Evolutionary conservation across 2,797 vertebrate genomes (phyloP), one percentile per base, ranked within the genome.

Genomic region (Gymnocypris eckloni): DNA sequence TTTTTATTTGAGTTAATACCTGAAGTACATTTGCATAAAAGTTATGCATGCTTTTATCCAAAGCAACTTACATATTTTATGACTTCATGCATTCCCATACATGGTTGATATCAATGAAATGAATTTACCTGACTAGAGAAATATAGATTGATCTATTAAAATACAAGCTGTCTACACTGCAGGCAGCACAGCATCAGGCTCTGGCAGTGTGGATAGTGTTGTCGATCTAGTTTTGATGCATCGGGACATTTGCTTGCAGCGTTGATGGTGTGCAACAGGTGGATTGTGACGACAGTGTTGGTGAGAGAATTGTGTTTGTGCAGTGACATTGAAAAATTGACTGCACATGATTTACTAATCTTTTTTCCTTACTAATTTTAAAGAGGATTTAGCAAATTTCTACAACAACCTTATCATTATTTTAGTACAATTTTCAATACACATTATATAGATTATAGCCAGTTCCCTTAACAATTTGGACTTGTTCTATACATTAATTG

Each of bases 221-320:
- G 22, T 59, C 0, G 37, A 41, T n/a, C 7, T 41, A 5, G 13
- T 43, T 41, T 22, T 77, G 20, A 22, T 41, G 33, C 6, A 41
- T n/a, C 73, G 6, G 22, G 48, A 54, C 73, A 76, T 76, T 13
- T 59, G 75, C 22, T 76, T n/a, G 52, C 37, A 15, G 52, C 3
- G 75, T 6, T 59, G 75, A 78, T 9, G n/a, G 37, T 59, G 33
- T 41, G 52, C 20, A 59, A 39, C 75, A 78, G 76, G 37, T 59
- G 72, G 75, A 59, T 59, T 59, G 13, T 9, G 20, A 16, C 1
- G 1, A 9, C 50, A 22, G 28, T 18, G 15, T 37, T 75, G 45
- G 13, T 5, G 22, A 77, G 18, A 2, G 25, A 45, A 6, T 48
- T 72, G 41, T 4, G 70, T 48, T 50, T 48, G 43, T 50, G 43